Evolutionary conservation across 2,888 invertebrate species (phyloP), one percentile per base, ranked within the genome.

Genomic region (Dastarcus helophoroides): DNA sequence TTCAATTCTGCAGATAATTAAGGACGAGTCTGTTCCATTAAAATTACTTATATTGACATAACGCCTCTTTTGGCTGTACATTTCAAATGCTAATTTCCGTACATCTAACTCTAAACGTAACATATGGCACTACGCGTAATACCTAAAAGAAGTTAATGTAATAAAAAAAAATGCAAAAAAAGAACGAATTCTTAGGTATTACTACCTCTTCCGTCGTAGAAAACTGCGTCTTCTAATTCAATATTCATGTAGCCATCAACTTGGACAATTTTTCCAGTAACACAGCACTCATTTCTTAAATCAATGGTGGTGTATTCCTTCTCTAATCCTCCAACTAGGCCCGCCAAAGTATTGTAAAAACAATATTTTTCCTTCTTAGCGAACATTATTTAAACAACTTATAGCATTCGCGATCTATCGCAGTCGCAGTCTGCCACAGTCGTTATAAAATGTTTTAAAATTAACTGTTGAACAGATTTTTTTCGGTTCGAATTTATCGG

Each of bases 241-340:
- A 79, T 57, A 46, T 80, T 80, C 79, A 80, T 79, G 44, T 48
- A 73, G 33, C 76, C 79, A 61, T 80, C 79, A 3, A 76, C 72
- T 32, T 63, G 53, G n/a, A 55, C 56, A 26, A 79, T 58, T 41
- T 58, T 58, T 23, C 80, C 80, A 48, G 69, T 69, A 17, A 79
- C 63, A 47, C 64, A 69, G 1, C 71, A 59, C 48, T 79, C 79
- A 56, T 79, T 75, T 42, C 76, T 62, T 25, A 80, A 60, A 57
- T 80, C 80, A 14, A 80, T 62, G 12, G 69, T 70, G 3, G 76
- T 71, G 44, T 68, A 69, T 43, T 67, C 58, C 5, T 68, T 69
- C 58, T 73, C 68, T 30, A 79, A 58, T 30, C 70, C 67, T 62
- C 70, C 73, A 17, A 76, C 63, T 42, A 79, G 31, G 47, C 76